phyloP scores from a whole-genome alignment of 2,888 invertebrate species.

The Cyrtodaria siliqua region DNA sequence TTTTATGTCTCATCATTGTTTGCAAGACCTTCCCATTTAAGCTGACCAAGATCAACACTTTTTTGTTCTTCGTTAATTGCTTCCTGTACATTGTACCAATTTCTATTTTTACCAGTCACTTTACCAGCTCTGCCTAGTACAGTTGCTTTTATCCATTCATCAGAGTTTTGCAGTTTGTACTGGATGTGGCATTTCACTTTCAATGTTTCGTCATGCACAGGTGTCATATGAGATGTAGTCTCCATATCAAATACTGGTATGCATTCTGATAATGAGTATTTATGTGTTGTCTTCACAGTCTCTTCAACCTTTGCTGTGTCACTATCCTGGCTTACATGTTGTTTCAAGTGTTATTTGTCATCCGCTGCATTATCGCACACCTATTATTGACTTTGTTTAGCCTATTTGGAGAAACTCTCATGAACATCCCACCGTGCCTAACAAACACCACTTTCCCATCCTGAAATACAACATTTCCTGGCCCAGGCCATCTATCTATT shows the following conservation, averaged over 20 bases:
- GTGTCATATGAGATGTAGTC: not conserved
- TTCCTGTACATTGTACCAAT: conserved; percentile 43
- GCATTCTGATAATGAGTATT: not conserved
- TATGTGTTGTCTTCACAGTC: not conserved
- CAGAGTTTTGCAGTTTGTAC: conserved; percentile 19
- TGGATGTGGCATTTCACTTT: conserved; percentile 36
- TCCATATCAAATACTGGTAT: not conserved
- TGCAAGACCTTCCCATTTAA: not conserved
- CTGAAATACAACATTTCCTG: conserved; percentile 70
- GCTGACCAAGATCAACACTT: not conserved
- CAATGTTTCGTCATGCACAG: not conserved
- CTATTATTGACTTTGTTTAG: conserved; percentile 6
- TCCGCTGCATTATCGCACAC: not conserved
- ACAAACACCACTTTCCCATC: conserved; percentile 70
- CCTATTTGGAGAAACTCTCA: conserved; percentile 67
- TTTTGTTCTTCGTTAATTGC: conserved; percentile 15
- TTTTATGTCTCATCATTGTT: not conserved
- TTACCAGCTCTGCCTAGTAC: conserved; percentile 48
- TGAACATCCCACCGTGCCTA: conserved; percentile 64
- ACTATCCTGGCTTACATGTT: not conserved
- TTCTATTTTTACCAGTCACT: conserved; percentile 35
- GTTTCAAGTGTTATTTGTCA: not conserved
- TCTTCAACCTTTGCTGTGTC: not conserved
- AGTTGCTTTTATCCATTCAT: conserved; percentile 35
- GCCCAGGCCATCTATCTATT: conserved; percentile 36